Conservation (phyloP, 2,113 vertebrate species). For the Cheilinus undulatus region DNA sequence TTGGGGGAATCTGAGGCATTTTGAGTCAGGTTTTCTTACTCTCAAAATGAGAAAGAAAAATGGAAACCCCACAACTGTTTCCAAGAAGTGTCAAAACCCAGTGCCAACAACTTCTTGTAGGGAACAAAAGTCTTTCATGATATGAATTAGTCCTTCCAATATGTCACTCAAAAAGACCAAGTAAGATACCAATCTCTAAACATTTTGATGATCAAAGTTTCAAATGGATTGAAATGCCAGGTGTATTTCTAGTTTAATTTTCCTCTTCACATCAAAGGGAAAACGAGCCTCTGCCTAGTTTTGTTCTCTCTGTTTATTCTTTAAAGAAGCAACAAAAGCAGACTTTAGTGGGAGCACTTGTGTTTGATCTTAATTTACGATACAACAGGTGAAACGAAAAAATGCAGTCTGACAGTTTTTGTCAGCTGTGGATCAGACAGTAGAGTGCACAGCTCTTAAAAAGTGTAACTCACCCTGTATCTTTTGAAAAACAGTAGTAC, state of each 20-base stretch:
- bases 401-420: not conserved
- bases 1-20: too few relatives aligned
- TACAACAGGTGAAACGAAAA: conserved; percentile 5
- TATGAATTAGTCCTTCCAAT: not conserved
- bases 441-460: not conserved
- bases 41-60: too few relatives aligned
- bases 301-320: conserved; percentile 8
- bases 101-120: not conserved
- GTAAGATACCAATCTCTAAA: not conserved
- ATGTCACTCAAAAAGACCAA: not conserved
- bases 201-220: not conserved
- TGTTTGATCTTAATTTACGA: conserved; percentile 28
- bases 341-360: not conserved
- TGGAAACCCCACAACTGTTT: too few relatives aligned
- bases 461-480: not conserved
- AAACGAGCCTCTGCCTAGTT: not conserved
- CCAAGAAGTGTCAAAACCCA: not conserved
- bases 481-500: too few relatives aligned
- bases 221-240: conserved; percentile 3
- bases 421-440: conserved; percentile 2
- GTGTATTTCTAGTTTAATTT: not conserved
- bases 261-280: not conserved
- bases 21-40: too few relatives aligned
- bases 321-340: conserved; percentile 11
- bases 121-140: too few relatives aligned